Conservation (phyloP, 2,797 vertebrate species). For the Erithacus rubecula region DNA sequence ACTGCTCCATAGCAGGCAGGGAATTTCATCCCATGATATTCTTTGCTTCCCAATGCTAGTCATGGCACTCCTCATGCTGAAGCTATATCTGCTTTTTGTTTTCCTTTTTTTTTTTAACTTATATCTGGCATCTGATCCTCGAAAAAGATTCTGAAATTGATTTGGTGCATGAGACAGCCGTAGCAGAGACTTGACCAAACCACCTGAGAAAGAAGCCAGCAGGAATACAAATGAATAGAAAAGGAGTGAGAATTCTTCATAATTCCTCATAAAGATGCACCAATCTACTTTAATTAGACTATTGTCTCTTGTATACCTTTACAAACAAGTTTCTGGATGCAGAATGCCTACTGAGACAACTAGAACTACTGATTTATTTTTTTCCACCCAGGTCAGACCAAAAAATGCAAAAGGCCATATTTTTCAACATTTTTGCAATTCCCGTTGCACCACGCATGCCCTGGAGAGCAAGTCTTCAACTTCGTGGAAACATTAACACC, state of each 20-base stretch:
- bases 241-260: background rate
- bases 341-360: background rate
- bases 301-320: background rate
- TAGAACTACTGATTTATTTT: background rate
- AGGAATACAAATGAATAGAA: background rate
- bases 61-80: background rate
- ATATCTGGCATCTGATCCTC: background rate
- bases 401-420: background rate
- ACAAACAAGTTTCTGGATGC: background rate
- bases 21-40: background rate
- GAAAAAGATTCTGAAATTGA: background rate
- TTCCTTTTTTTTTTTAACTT: background rate
- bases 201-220: background rate
- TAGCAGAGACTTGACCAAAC: background rate
- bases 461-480: background rate
- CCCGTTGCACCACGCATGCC: accelerated
- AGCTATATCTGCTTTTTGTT: background rate
- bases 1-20: background rate
- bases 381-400: background rate
- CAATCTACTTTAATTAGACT: background rate
- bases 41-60: background rate
- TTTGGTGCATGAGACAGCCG: background rate
- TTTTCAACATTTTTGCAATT: background rate
- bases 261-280: background rate
- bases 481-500: background rate